phyloP scores from a whole-genome alignment of 2,888 invertebrate genomes.

The Torymus texanus region DNA sequence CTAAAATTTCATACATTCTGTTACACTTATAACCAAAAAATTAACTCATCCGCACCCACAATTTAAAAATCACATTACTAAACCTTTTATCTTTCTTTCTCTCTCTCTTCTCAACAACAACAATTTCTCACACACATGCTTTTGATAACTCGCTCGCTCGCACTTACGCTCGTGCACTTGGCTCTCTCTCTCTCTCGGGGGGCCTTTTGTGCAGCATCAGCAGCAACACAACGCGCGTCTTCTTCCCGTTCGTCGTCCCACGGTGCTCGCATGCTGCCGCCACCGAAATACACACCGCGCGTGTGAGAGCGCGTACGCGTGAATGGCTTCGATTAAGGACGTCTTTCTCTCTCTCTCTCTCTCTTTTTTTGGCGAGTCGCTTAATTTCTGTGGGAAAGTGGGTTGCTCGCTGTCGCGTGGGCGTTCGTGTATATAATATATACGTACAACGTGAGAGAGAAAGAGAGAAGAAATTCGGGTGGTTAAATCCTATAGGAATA shows the following conservation, averaged over 20 bases:
- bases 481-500: too few relatives aligned
- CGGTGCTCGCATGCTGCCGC: conserved; percentile 27
- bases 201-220: conserved; percentile 62
- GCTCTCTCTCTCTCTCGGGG: conserved; percentile 33
- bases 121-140: not conserved
- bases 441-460: too few relatives aligned
- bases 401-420: not conserved
- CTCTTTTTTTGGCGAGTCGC: conserved; percentile 5
- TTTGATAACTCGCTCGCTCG: conserved; percentile 3
- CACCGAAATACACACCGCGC: not conserved
- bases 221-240: conserved; percentile 67
- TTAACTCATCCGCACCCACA: too few relatives aligned
- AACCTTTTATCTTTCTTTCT: not conserved
- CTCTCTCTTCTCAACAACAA: too few relatives aligned
- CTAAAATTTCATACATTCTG: too few relatives aligned
- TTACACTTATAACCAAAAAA: too few relatives aligned
- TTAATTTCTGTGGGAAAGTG: conserved; percentile 49
- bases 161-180: not conserved
- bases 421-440: too few relatives aligned
- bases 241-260: conserved; percentile 44
- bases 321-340: conserved; percentile 52
- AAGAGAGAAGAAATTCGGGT: too few relatives aligned
- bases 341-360: conserved; percentile 4
- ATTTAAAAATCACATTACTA: too few relatives aligned
- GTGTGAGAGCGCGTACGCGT: conserved; percentile 19